phyloP scores from a whole-genome alignment of 2,113 vertebrate genomes.

The Pelecanus crispus region DNA sequence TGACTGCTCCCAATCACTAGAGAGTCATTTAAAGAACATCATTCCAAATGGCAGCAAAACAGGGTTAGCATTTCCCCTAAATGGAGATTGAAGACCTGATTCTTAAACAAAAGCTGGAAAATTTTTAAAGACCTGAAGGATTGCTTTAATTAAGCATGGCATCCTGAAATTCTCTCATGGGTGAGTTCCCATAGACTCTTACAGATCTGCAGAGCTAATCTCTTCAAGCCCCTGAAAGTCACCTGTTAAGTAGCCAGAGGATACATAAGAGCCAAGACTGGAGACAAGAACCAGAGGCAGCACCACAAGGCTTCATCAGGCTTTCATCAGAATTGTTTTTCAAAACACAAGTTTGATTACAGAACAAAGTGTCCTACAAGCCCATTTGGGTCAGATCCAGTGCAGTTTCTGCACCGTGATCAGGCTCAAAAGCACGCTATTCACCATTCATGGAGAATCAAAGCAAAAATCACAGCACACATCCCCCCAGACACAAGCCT shows the following conservation, averaged over 20 bases:
- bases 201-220: slow-evolving; percentile 42
- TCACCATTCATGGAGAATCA: slow-evolving; percentile 42
- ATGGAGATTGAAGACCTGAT: slow-evolving; percentile 12
- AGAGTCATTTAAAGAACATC: neutral
- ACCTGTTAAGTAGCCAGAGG: slow-evolving; percentile 62
- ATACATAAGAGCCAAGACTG: slow-evolving; percentile 9
- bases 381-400: slow-evolving; percentile 43
- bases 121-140: neutral
- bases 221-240: slow-evolving; percentile 56
- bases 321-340: slow-evolving; percentile 26
- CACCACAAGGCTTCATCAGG: neutral
- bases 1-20: neutral
- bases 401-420: neutral
- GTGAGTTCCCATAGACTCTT: neutral
- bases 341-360: slow-evolving; percentile 47
- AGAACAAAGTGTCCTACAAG: slow-evolving; percentile 56
- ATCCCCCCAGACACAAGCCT: slow-evolving; percentile 37
- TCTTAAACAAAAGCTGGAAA: slow-evolving; percentile 36
- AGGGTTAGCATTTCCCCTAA: slow-evolving; percentile 33
- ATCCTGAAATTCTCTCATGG: neutral
- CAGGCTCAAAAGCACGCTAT: slow-evolving; percentile 17
- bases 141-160: neutral
- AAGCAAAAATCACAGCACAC: slow-evolving; percentile 55
- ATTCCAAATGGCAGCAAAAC: neutral
- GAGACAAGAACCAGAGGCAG: slow-evolving; percentile 40